Evolutionary conservation across 2,797 vertebrate genomes (phyloP).

Genomic region (Tapirus indicus): DNA sequence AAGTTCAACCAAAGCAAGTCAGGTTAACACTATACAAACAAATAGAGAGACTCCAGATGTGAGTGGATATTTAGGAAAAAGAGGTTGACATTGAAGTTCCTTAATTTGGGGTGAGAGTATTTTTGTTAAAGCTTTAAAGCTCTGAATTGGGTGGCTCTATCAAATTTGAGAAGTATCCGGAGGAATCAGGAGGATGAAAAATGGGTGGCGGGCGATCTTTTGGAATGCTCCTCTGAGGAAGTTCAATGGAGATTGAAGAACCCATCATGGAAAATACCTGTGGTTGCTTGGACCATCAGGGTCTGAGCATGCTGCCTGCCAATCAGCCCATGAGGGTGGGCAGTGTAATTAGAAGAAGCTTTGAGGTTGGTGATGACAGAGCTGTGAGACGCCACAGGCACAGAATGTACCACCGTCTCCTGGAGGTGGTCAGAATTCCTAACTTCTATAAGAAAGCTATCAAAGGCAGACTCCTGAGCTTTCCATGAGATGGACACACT

Average conservation of each 20-base stretch:
- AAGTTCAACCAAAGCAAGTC: constrained; percentile 70
- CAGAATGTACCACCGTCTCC: constrained; percentile 90
- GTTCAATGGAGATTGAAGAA: constrained; percentile 77
- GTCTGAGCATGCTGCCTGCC: constrained; percentile 88
- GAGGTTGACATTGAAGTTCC: constrained; percentile 38
- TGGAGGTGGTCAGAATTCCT: constrained; percentile 92
- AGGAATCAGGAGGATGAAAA: neutral
- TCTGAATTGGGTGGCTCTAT: neutral
- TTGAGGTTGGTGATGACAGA: constrained; percentile 91
- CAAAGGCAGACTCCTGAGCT: constrained; percentile 91
- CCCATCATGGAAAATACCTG: constrained; percentile 89
- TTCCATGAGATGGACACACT: constrained; percentile 92
- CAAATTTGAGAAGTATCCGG: constrained; percentile 3
- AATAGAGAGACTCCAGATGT: constrained; percentile 60
- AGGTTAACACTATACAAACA: constrained; percentile 77
- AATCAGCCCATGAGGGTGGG: constrained; percentile 91
- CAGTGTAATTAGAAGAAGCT: constrained; percentile 90
- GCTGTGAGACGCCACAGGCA: constrained; percentile 86
- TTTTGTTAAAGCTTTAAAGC: constrained; percentile 53
- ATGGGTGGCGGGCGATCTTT: neutral
- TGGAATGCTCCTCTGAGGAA: constrained; percentile 60
- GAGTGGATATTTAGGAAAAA: constrained; percentile 81
- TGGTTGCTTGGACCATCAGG: constrained; percentile 90
- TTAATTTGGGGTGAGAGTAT: constrained; percentile 82
- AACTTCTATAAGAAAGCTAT: constrained; percentile 94